Percentiles rank a stretch among this genome's conserved stretches.
Conservation (phyloP, 2,888 invertebrate genomes). For the Anorthoa munda region DNA sequence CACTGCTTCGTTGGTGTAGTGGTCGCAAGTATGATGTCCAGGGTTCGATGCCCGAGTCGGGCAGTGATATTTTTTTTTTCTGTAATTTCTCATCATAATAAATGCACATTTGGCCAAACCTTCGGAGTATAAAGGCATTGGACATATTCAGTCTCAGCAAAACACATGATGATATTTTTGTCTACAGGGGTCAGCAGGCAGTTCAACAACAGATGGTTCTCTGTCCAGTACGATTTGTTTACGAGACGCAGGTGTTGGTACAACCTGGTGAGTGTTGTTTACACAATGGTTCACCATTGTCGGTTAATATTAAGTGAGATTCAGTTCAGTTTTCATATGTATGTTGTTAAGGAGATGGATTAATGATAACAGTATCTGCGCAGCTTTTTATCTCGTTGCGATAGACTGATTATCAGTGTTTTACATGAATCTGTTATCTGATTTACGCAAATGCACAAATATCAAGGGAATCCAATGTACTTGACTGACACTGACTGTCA, state of each 20-base stretch:
- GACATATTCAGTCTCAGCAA: background rate
- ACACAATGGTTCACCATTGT: slow-evolving; percentile 14
- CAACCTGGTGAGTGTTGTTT: slow-evolving; percentile 79
- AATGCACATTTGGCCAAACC: too few species aligned
- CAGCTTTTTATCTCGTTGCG: slow-evolving; percentile 25
- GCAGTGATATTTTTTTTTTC: too few species aligned
- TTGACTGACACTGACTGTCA: background rate
- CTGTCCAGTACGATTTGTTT: slow-evolving; percentile 84
- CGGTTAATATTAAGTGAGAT: background rate
- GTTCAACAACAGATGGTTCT: slow-evolving; percentile 82
- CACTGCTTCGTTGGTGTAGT: too few species aligned
- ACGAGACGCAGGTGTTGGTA: slow-evolving; percentile 84
- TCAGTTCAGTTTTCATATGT: background rate
- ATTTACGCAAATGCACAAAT: background rate
- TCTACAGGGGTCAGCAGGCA: slow-evolving; percentile 71
- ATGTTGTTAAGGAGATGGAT: slow-evolving; percentile 10
- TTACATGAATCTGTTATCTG: slow-evolving; percentile 6
- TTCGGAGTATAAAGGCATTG: too few species aligned
- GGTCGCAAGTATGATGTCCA: too few species aligned
- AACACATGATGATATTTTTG: slow-evolving; percentile 32
- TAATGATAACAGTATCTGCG: slow-evolving; percentile 12
- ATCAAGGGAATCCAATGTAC: background rate
- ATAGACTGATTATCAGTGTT: slow-evolving; percentile 16
- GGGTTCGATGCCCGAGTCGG: too few species aligned
- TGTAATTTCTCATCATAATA: too few species aligned